Evolutionary conservation across 2,797 vertebrate genomes (phyloP).

Genomic region (Enteromius paludinosus): DNA sequence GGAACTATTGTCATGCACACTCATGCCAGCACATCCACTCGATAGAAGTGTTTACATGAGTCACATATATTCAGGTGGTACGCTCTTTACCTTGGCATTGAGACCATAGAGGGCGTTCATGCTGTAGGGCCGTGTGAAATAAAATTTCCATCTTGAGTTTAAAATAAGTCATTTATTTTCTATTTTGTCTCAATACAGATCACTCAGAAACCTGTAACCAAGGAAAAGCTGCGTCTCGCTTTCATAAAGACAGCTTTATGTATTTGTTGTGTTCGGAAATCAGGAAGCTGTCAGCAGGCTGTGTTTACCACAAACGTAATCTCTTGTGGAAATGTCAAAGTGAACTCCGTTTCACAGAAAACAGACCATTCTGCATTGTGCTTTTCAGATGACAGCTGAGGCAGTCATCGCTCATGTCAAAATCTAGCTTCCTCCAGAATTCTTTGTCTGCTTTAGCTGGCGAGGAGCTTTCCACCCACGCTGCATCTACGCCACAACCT

Average conservation of each 20-base stretch:
- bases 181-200: slow-evolving; percentile 55
- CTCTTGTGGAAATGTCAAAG: slow-evolving; percentile 62
- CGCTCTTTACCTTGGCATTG: slow-evolving; percentile 53
- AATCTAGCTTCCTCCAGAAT: background rate
- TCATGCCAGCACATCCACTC: background rate
- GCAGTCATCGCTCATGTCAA: background rate
- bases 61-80: slow-evolving; percentile 26
- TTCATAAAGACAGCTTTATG: slow-evolving; percentile 56
- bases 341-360: slow-evolving; percentile 44
- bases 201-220: slow-evolving; percentile 50
- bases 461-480: background rate
- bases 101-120: slow-evolving; percentile 51
- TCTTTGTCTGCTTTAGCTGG: slow-evolving; percentile 1
- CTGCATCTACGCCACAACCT: background rate
- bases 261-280: slow-evolving; percentile 60
- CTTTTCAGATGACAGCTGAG: slow-evolving; percentile 12
- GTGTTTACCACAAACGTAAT: slow-evolving; percentile 57
- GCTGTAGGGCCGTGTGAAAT: slow-evolving; percentile 20
- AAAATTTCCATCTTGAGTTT: slow-evolving; percentile 45
- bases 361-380: background rate
- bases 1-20: slow-evolving; percentile 4
- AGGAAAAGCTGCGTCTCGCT: slow-evolving; percentile 45
- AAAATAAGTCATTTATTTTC: slow-evolving; percentile 48
- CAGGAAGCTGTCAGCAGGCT: slow-evolving; percentile 68
- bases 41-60: slow-evolving; percentile 41